These are phyloP conservation scores for Metaphire vulgaris DNA, from an alignment of 1,140 invertebrate genomes.

Conservation along the genomic window DNA sequence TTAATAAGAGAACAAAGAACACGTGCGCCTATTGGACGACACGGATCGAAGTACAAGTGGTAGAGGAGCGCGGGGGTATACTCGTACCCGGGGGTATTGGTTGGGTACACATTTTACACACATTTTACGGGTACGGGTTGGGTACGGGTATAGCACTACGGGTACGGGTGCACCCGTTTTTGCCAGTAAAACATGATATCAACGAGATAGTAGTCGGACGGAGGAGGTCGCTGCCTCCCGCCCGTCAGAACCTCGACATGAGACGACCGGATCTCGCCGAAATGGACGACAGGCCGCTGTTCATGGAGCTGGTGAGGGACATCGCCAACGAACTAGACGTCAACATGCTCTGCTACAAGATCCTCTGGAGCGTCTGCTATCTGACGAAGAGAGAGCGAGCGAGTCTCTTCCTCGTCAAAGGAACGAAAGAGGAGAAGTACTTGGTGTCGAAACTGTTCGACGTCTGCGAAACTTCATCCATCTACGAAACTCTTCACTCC, in stretches of 20 bases:
- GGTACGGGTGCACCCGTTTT: no score
- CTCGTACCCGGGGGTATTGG: no score
- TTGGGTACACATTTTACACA: no score
- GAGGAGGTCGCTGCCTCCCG: not conserved
- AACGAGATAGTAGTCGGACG: not conserved
- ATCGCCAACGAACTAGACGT: conserved; percentile 88
- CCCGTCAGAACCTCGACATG: not conserved
- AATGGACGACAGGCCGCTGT: conserved; percentile 22
- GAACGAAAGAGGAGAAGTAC: conserved; percentile 58
- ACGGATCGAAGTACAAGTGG: no score
- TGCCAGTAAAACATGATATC: no score
- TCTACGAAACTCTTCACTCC: conserved; percentile 69
- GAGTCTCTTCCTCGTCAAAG: not conserved
- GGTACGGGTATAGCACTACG: no score
- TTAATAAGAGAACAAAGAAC: no score
- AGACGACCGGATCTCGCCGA: conserved; percentile 9
- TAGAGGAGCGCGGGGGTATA: no score
- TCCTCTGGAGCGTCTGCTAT: conserved; percentile 79
- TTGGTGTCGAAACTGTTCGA: conserved; percentile 85
- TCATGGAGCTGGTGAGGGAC: conserved; percentile 83
- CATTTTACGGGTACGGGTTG: no score
- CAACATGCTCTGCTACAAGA: conserved; percentile 86
- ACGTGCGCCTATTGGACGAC: no score
- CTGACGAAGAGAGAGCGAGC: conserved; percentile 54
- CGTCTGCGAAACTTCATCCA: conserved; percentile 75